phyloP scores from a whole-genome alignment of 2,113 vertebrate genomes.

The Theristicus caerulescens region DNA sequence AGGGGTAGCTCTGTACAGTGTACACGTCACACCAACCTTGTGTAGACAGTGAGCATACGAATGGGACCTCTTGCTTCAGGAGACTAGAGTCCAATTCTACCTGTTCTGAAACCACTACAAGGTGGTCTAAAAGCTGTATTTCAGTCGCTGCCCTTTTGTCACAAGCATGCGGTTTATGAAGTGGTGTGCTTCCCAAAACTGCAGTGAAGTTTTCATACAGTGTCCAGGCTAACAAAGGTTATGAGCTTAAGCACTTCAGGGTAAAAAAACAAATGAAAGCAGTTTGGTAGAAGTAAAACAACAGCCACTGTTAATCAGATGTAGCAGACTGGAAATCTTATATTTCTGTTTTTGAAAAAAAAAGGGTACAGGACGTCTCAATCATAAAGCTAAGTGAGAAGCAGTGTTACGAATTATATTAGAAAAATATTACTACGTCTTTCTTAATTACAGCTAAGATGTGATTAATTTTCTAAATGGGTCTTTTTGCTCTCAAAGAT shows the following conservation, averaged over 20 bases:
- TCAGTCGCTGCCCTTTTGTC: neutral
- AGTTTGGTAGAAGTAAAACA: neutral
- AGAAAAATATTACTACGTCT: neutral
- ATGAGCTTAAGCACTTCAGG: neutral
- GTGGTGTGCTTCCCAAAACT: neutral
- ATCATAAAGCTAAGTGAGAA: neutral
- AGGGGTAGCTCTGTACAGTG: rapidly evolving
- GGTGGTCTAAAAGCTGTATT: neutral
- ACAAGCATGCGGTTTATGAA: neutral
- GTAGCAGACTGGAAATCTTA: neutral
- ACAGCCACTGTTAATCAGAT: neutral
- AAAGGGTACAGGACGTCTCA: neutral
- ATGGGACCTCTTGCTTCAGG: neutral
- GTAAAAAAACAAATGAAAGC: neutral
- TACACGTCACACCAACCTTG: rapidly evolving
- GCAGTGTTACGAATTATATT: neutral
- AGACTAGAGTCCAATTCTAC: neutral
- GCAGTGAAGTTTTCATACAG: too few relatives aligned
- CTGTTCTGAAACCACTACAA: too few relatives aligned
- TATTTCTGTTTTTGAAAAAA: neutral
- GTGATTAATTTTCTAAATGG: neutral
- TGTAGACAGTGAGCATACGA: rapidly evolving
- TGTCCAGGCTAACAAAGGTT: neutral
- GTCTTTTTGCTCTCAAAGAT: neutral
- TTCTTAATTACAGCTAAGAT: neutral